Percentiles rank a stretch among this genome's conserved stretches.
phyloP scores from a whole-genome alignment of 2,888 invertebrate species.

The Formica aserva region DNA sequence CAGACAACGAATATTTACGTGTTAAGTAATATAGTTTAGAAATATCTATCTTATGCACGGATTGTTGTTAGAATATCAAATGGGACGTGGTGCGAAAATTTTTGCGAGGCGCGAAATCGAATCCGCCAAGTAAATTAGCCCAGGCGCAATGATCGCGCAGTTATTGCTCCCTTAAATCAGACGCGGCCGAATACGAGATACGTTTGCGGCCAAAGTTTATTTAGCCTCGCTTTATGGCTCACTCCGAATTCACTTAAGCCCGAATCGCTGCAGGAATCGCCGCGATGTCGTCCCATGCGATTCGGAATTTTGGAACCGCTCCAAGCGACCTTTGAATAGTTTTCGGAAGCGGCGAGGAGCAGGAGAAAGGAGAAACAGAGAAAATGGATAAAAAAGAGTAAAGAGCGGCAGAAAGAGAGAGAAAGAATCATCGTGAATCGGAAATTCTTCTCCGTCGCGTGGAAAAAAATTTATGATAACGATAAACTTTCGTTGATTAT shows the following conservation, averaged over 20 bases:
- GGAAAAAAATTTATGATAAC: slow-evolving; percentile 66
- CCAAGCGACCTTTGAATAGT: slow-evolving; percentile 85
- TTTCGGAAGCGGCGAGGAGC: slow-evolving; percentile 70
- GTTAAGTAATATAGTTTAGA: not conserved
- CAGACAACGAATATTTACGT: not conserved
- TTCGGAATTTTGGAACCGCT: slow-evolving; percentile 83
- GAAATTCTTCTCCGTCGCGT: slow-evolving; percentile 49
- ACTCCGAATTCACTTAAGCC: slow-evolving; percentile 83
- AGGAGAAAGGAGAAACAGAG: slow-evolving; percentile 59
- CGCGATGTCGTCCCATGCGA: slow-evolving; percentile 78
- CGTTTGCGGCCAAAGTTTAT: slow-evolving; percentile 80
- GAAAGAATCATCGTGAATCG: slow-evolving; percentile 61
- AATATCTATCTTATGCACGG: not conserved
- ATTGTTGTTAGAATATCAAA: slow-evolving; percentile 32
- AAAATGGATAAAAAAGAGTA: slow-evolving; percentile 25
- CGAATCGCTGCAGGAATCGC: slow-evolving; percentile 80
- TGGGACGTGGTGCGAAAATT: slow-evolving; percentile 30
- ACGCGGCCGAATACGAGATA: slow-evolving; percentile 63
- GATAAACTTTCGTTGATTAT: slow-evolving; percentile 60
- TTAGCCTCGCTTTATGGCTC: slow-evolving; percentile 83
- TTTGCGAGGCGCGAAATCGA: slow-evolving; percentile 54
- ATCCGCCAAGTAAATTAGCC: slow-evolving; percentile 46
- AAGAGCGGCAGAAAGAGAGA: slow-evolving; percentile 48
- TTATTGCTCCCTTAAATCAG: slow-evolving; percentile 72
- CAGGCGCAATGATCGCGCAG: slow-evolving; percentile 57